phyloP scores from a whole-genome alignment of 2,797 vertebrate genomes.

The Scarus forsteni region DNA sequence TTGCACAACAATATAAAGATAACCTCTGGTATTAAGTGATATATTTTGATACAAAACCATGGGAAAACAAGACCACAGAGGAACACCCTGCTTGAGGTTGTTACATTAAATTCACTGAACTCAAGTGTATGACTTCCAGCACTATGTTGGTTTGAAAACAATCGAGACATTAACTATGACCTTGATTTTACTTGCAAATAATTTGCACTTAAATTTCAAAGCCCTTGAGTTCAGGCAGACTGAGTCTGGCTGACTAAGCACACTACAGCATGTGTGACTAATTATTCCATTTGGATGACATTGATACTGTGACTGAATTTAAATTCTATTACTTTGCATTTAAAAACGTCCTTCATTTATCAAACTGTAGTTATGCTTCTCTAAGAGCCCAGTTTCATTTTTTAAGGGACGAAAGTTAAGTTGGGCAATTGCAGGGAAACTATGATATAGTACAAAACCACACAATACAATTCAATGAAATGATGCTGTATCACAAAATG shows the following conservation, averaged over 20 bases:
- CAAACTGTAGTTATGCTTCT: conserved; percentile 1
- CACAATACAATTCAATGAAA: no score
- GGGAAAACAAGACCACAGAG: background rate
- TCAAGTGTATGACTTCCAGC: conserved; percentile 18
- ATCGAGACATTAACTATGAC: conserved; percentile 18
- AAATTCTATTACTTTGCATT: conserved; percentile 33
- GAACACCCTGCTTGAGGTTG: background rate
- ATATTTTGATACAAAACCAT: background rate
- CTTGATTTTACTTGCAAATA: conserved; percentile 51
- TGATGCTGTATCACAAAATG: no score
- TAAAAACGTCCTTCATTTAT: conserved; percentile 24
- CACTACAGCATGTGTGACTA: conserved; percentile 38
- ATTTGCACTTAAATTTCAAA: conserved; percentile 36
- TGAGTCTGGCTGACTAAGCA: conserved; percentile 38
- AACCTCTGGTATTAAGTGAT: background rate
- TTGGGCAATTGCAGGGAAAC: no score
- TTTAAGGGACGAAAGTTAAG: background rate
- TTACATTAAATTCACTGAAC: background rate
- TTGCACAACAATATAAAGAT: conserved; percentile 13
- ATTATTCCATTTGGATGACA: conserved; percentile 47
- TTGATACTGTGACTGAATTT: conserved; percentile 43
- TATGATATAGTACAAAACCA: no score
- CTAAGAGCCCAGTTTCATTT: conserved; percentile 6
- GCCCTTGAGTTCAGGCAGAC: conserved; percentile 38
- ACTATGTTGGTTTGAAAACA: conserved; percentile 21